Conservation (phyloP, 1,140 invertebrate species). For the Neelides sp. region DNA sequence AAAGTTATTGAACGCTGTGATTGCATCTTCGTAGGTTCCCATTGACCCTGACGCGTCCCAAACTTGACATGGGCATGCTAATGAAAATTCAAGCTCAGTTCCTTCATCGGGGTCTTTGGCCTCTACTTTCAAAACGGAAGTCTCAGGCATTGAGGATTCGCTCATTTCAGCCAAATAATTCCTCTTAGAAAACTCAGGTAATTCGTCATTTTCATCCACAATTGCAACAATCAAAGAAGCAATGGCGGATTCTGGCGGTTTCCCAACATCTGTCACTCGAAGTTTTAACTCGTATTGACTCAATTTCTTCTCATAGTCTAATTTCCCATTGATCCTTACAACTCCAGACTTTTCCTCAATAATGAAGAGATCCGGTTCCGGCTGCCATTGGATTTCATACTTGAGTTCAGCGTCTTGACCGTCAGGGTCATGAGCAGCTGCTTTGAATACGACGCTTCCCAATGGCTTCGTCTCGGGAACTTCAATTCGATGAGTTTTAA, state of each 20-base stretch:
- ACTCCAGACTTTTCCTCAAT: slow-evolving; percentile 35
- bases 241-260: slow-evolving; percentile 50
- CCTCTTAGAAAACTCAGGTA: slow-evolving; percentile 54
- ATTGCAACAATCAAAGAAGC: slow-evolving; percentile 58
- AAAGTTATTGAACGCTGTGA: slow-evolving; percentile 49
- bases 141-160: slow-evolving; percentile 21
- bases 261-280: slow-evolving; percentile 28
- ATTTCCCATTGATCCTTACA: slow-evolving; percentile 33
- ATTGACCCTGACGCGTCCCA: slow-evolving; percentile 61
- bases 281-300: slow-evolving; percentile 19
- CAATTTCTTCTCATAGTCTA: slow-evolving; percentile 25
- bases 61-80: slow-evolving; percentile 54
- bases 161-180: slow-evolving; percentile 51
- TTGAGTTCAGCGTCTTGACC: slow-evolving; percentile 33
- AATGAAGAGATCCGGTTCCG: slow-evolving; percentile 37
- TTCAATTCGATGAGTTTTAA: slow-evolving; percentile 20
- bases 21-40: slow-evolving; percentile 45
- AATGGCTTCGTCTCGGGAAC: slow-evolving; percentile 25
- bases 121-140: slow-evolving; percentile 45
- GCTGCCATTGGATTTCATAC: slow-evolving; percentile 37
- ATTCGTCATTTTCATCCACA: slow-evolving; percentile 68
- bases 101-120: slow-evolving; percentile 58
- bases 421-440: slow-evolving; percentile 34
- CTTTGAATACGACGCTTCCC: slow-evolving; percentile 31
- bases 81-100: slow-evolving; percentile 51